Base-by-base conservation (phyloP, 1,140 invertebrate species). In the Pollicipes pollicipes region DNA sequence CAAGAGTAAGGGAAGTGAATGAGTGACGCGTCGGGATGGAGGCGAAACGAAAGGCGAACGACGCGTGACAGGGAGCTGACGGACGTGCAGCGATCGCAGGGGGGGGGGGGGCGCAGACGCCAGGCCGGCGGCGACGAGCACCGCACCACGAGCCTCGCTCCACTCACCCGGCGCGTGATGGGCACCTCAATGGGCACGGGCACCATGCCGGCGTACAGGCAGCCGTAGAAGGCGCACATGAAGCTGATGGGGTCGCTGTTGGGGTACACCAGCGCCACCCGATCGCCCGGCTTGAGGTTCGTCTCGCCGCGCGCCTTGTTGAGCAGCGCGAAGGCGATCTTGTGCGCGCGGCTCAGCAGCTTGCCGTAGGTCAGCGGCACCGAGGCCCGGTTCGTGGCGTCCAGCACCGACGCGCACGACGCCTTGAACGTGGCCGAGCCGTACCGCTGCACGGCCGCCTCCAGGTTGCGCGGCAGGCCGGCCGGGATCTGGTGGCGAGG, bases 191-290 rank as follows among this genome's bases (percentile, higher is more conserved):
- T 96, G 0, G 97, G 95, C 0, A 99, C 93, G 0, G 97, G 96
- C 67, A 99, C 95, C 29, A 98, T 89, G 3, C 96, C 96, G 32
- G 96, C 95, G 80, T 97, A 90, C 68, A 99, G 85, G 81, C 96
- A 99, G 24, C 96, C 97, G 80, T 98, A 99, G 82, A 98, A 98
- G 35, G 95, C 94, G 77, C 94, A 95, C 78, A 98, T 87, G 80
- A 98, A 99, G 77, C 94, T 95, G 75, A 98, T 90, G 0, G 97
- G 96, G 80, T 99, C 97, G 79, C 95, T 98, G 82, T 99, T 99
- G 0, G 97, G 96, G 82, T 97, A 99, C 63, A 99, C 95, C 66
- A 99, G 82, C 6, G 97, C 97, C 30, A 99, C 92, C 70, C 94
- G 83, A 82, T 98, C 95, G 30, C 95, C 94, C 6, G 89, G 87